phyloP scores from a whole-genome alignment of 2,113 vertebrate species.

The Seriola quinqueradiata region DNA sequence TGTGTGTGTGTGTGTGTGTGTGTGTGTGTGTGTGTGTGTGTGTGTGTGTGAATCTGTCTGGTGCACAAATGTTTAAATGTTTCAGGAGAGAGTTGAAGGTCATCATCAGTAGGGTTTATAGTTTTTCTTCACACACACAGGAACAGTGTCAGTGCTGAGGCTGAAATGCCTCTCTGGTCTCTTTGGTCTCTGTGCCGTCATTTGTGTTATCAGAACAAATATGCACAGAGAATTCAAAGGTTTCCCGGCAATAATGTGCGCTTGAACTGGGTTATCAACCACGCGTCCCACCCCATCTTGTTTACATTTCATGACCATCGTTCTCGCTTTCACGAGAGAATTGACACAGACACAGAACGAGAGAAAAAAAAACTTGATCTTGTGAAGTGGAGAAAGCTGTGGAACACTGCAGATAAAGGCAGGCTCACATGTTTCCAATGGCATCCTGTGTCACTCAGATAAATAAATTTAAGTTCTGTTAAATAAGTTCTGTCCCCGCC shows the following conservation, averaged over 20 bases:
- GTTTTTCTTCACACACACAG: background rate
- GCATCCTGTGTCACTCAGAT: background rate
- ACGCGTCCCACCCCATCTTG: background rate
- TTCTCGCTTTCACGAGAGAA: background rate
- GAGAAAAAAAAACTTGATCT: background rate
- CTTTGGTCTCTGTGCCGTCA: background rate
- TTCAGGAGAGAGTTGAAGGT: slow-evolving; percentile 1
- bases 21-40: slow-evolving; percentile 11
- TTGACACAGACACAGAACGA: background rate
- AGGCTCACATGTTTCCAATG: slow-evolving; percentile 1
- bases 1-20: slow-evolving; percentile 17
- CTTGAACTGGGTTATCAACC: slow-evolving; percentile 4
- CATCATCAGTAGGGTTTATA: background rate
- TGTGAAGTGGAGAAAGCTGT: background rate
- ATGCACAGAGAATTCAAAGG: slow-evolving; percentile 4
- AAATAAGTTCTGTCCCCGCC: background rate
- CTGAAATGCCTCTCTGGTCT: background rate
- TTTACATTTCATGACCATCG: slow-evolving; percentile 24
- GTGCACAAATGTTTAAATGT: background rate
- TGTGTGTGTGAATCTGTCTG: slow-evolving; percentile 21
- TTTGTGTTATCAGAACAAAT: slow-evolving; percentile 41
- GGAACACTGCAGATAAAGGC: background rate
- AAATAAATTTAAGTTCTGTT: no score
- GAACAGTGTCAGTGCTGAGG: slow-evolving; percentile 11
- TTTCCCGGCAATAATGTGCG: slow-evolving; percentile 1